These are phyloP conservation scores for Oxycera nigricornis DNA, from an alignment of 2,888 invertebrate species.

Conservation along the genomic window DNA sequence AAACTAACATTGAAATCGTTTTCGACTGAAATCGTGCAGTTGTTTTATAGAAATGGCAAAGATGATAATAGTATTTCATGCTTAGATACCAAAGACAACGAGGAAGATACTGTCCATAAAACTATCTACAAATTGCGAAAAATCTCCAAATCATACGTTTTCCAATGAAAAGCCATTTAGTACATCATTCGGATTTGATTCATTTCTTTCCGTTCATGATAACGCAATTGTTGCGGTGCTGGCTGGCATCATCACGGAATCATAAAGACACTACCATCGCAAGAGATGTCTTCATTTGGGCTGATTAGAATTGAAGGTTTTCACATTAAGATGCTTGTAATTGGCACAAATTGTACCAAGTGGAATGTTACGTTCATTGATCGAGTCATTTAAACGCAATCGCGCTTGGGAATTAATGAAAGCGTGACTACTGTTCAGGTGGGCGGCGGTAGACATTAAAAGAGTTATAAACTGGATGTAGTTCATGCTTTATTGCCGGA, in stretches of 20 bases:
- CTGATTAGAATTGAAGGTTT: conserved; percentile 7
- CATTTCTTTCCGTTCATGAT: background rate
- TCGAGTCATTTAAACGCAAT: background rate
- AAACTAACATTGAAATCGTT: background rate
- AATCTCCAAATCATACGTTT: background rate
- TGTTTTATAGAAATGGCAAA: background rate
- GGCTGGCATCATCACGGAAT: background rate
- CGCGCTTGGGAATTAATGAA: background rate
- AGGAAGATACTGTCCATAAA: background rate
- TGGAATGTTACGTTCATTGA: background rate
- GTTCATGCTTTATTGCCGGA: too few species aligned
- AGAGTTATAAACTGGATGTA: too few species aligned
- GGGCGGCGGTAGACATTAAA: too few species aligned
- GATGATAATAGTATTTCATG: conserved; percentile 15
- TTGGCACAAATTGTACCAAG: background rate
- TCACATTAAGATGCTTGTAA: background rate
- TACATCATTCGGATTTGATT: background rate
- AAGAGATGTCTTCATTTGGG: conserved; percentile 1
- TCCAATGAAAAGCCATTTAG: conserved; percentile 21
- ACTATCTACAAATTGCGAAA: background rate
- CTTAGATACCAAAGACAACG: background rate
- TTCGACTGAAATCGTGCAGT: conserved; percentile 2
- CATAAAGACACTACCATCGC: background rate
- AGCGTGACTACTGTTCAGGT: conserved; percentile 7
- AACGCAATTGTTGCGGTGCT: background rate